A percentile compares a stretch with the other conserved stretches of the same genome.
Evolutionary conservation across 2,797 vertebrate genomes (phyloP).

Genomic region (Micromesistius poutassou): DNA sequence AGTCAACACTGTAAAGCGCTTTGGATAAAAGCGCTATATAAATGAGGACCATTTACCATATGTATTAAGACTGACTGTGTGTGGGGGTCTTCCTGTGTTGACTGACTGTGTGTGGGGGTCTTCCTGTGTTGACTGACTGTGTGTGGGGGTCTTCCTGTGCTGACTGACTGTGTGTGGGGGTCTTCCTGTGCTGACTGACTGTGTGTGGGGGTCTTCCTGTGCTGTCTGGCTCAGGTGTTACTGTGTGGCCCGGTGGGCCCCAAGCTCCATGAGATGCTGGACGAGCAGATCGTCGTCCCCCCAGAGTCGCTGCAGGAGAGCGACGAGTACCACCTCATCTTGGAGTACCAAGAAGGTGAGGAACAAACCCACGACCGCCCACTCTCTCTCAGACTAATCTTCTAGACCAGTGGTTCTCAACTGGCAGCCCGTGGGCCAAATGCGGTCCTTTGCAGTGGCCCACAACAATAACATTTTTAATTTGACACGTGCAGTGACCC

Average conservation of each 20-base stretch:
- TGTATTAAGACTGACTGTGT: too few species aligned
- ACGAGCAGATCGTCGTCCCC: conserved; percentile 89
- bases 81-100: neutral
- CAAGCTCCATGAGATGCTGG: conserved; percentile 92
- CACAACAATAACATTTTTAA: too few species aligned
- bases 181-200: neutral
- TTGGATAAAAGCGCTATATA: too few species aligned
- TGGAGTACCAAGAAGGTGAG: conserved; percentile 93
- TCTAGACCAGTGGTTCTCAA: neutral
- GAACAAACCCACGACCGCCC: neutral
- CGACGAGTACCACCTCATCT: conserved; percentile 95
- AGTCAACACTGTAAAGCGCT: too few species aligned
- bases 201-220: neutral
- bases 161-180: neutral
- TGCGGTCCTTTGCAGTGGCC: neutral
- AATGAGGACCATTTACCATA: too few species aligned
- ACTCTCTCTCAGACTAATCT: neutral
- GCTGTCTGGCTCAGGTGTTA: conserved; percentile 76
- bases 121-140: conserved; percentile 73
- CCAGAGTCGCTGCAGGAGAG: conserved; percentile 89
- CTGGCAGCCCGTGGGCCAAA: neutral
- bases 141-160: neutral
- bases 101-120: conserved; percentile 69
- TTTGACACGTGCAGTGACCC: too few species aligned
- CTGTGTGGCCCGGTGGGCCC: conserved; percentile 94